Evolutionary conservation across 2,797 vertebrate species (phyloP).

Genomic region (Gobio occitaniae): DNA sequence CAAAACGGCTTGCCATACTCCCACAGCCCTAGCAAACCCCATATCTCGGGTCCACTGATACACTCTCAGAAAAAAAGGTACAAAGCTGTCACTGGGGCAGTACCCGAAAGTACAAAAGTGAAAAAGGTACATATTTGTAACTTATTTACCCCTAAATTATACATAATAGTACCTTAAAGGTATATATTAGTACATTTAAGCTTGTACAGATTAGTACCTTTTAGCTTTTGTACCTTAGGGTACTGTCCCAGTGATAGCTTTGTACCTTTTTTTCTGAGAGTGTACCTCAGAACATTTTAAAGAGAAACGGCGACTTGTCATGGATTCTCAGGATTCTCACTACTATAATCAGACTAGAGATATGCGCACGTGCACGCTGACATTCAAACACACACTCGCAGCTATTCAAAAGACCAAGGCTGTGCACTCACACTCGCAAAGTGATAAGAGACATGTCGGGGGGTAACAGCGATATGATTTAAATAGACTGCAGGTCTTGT

Average conservation of each 20-base stretch:
- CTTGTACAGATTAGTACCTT: too few relatives aligned
- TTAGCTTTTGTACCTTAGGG: too few relatives aligned
- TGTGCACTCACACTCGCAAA: slow-evolving; percentile 28
- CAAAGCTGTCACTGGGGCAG: too few relatives aligned
- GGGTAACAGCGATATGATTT: slow-evolving; percentile 24
- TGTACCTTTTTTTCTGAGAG: too few relatives aligned
- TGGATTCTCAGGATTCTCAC: slow-evolving; percentile 8
- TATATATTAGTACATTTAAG: too few relatives aligned
- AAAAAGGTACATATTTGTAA: too few relatives aligned
- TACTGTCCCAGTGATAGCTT: too few relatives aligned
- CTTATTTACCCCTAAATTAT: too few relatives aligned
- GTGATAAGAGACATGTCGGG: slow-evolving; percentile 4
- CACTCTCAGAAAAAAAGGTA: too few relatives aligned
- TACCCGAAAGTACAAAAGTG: too few relatives aligned
- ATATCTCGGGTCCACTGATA: slow-evolving; percentile 3
- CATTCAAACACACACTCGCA: slow-evolving; percentile 40
- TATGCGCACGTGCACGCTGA: slow-evolving; percentile 33
- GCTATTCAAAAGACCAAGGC: slow-evolving; percentile 24
- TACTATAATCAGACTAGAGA: slow-evolving; percentile 37
- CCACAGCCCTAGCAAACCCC: background rate
- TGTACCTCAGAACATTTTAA: background rate
- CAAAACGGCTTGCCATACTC: too few relatives aligned
- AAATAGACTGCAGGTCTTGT: slow-evolving; percentile 20
- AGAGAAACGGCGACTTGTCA: slow-evolving; percentile 21
- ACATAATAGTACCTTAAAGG: too few relatives aligned